Base-by-base conservation (phyloP, 2,888 invertebrate species). In the Ornithoptera priamus region DNA sequence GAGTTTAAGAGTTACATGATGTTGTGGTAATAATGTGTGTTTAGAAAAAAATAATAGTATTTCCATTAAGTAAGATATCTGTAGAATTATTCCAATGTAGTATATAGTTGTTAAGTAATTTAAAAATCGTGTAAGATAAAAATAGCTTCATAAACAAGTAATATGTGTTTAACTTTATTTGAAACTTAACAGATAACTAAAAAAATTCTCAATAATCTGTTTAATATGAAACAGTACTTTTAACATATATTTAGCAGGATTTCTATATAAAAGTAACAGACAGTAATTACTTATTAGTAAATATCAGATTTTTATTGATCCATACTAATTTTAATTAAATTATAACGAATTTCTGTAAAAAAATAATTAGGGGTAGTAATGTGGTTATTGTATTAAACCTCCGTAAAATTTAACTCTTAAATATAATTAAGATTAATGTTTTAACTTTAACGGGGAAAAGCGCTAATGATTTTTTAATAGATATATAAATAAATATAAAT, bases 401-500 rank as follows among this genome's bases (percentile, higher is more conserved):
- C 36, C 18, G 36, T 18, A 18, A 18, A 62, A 50, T 20, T 24
- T 57, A 18, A 57, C 20, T 20, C 57, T 20, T 57, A 68, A 60
- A 73, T 69, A 69, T 46, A 20, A 72, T 63, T 77, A 75, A 74
- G 74, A 73, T 72, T 72, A 74, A 74, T 69, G 70, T 73, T 77
- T 65, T 62, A 70, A 65, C 80, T 39, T 80, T 76, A 84, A 89
- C 85, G 92, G 92, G 92, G 91, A 92, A 92, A 92, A 92, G 91
- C 92, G 92, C 92, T 92, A 92, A 86, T 89, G 85, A 88, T 85
- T 75, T 85, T 86, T 85, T 39, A 84, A 81, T 57, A 83, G 76
- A 78, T 81, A 78, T 76, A 77, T 76, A 73, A 77, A 72, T 75
- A 76, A 76, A 75, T 71, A 56, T 61, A 30, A 30, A 64, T 63